Evolutionary conservation across 2,113 vertebrate genomes (phyloP), one percentile per base, ranked within the genome.

Genomic region (Steatornis caripensis): DNA sequence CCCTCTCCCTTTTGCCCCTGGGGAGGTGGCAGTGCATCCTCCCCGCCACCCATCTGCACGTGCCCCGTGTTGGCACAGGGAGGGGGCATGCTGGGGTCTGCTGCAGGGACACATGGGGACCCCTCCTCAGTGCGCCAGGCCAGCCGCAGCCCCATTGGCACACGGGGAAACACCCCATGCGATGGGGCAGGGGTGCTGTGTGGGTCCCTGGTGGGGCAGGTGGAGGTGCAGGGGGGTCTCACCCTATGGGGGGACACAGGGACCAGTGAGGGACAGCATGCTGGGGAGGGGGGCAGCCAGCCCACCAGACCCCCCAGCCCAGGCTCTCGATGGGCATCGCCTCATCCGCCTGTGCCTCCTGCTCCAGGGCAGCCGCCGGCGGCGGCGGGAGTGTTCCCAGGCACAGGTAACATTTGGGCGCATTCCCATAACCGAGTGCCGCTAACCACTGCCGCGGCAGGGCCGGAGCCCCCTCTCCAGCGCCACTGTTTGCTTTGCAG

Each of bases 371-470:
- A 6, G 36, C 15, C 4, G 7, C 41, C 3, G 1, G 37, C 10
- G 1, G 20, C 0, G 10, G 10, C 2, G 80, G 60, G 66, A 75
- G 90, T 49, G 36, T 37, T 61, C 75, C 48, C 45, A 39, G 83
- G 74, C 18, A 4, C 93, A 91, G 95, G 97, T 57, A 97, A 97
- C 98, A 98, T 98, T 98, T 98, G 98, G 98, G 97, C 37, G 8
- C 97, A 95, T 98, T 98, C 98, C 98, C 98, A 98, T 98, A 96
- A 98, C 92, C 94, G 34, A 95, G 86, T 81, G 95, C 88, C 9
- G 45, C 84, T 96, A 94, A 95, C 90, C 91, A 96, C 96, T 64
- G 96, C 53, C 32, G 60, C 58, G 41, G 71, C 84, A 57, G 95
- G 78, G 70, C 92, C 58, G 7, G 45, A 96, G 96, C 90, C 77